Evolutionary conservation across 2,797 vertebrate species (phyloP).

Genomic region (Salmo trutta): DNA sequence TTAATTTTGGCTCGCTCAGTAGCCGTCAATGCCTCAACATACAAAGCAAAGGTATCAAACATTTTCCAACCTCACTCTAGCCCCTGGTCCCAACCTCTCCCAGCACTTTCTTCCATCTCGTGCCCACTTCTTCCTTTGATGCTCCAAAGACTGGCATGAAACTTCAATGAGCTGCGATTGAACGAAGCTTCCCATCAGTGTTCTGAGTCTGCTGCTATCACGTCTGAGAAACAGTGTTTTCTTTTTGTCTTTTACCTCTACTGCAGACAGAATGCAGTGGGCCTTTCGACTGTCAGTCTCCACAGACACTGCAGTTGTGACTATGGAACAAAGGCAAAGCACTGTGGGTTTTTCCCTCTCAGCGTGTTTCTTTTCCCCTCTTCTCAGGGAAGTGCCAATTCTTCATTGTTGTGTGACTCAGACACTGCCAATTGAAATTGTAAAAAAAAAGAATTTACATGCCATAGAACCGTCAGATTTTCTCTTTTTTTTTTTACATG

Average conservation of each 20-base stretch:
- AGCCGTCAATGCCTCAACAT: not conserved
- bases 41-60: slow-evolving; percentile 37
- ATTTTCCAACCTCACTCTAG: slow-evolving; percentile 28
- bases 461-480: too few species aligned
- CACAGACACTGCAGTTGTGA: slow-evolving; percentile 32
- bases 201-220: slow-evolving; percentile 31
- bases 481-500: too few species aligned
- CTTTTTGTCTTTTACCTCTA: slow-evolving; percentile 35
- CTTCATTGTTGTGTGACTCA: too few species aligned
- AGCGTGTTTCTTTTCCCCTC: not conserved
- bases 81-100: not conserved
- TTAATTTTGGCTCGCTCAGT: slow-evolving; percentile 27
- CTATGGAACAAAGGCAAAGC: slow-evolving; percentile 20
- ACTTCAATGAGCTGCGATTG: slow-evolving; percentile 53
- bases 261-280: slow-evolving; percentile 34
- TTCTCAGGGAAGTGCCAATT: slow-evolving; percentile 24
- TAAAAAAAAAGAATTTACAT: too few species aligned
- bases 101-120: slow-evolving; percentile 11
- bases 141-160: slow-evolving; percentile 46
- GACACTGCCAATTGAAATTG: too few species aligned
- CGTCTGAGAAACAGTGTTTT: slow-evolving; percentile 37
- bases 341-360: not conserved
- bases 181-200: slow-evolving; percentile 54
- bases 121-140: slow-evolving; percentile 44
- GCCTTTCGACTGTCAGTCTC: slow-evolving; percentile 48